These are phyloP conservation scores for Phymanthus crucifer DNA, from an alignment of 92 coral and sea anemone genomes.

Conservation along the genomic window DNA sequence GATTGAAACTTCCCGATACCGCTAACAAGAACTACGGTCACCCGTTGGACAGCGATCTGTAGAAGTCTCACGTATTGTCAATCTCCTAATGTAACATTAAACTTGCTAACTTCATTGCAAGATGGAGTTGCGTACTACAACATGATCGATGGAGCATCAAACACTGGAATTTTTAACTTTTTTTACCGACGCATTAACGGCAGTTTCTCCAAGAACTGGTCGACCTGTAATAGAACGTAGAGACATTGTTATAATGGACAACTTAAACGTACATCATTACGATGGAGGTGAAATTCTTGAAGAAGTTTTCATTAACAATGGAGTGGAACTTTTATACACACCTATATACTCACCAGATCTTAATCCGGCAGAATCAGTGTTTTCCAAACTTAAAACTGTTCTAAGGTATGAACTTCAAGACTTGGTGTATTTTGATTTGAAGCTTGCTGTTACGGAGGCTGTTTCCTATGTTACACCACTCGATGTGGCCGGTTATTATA, in stretches of 20 bases:
- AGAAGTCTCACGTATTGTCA: slow-evolving; percentile 33
- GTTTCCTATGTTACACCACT: not conserved
- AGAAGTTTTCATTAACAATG: slow-evolving; percentile 7
- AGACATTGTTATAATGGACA: slow-evolving; percentile 36
- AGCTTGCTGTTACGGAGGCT: slow-evolving; percentile 23
- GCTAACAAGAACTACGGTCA: slow-evolving; percentile 50
- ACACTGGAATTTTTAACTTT: slow-evolving; percentile 34
- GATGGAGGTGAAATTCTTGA: slow-evolving; percentile 21
- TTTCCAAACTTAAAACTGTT: too few relatives aligned
- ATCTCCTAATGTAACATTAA: slow-evolving; percentile 42
- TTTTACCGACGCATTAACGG: not conserved
- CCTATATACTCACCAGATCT: slow-evolving; percentile 24
- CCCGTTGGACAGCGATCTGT: too few relatives aligned
- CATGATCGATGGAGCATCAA: slow-evolving; percentile 37
- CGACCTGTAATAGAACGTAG: not conserved
- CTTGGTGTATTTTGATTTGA: slow-evolving; percentile 13
- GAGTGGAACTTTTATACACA: slow-evolving; percentile 23
- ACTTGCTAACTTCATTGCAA: slow-evolving; percentile 36
- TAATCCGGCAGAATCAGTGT: too few relatives aligned
- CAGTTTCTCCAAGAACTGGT: slow-evolving; percentile 9
- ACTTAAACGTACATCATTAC: slow-evolving; percentile 25
- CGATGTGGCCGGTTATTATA: not conserved
- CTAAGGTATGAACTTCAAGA: slow-evolving; percentile 31
- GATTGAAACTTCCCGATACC: slow-evolving; percentile 52
- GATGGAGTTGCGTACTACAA: slow-evolving; percentile 46